Percentiles rank a stretch among this genome's conserved stretches.
phyloP scores from a whole-genome alignment of 2,797 vertebrate species.

The Strix occidentalis region DNA sequence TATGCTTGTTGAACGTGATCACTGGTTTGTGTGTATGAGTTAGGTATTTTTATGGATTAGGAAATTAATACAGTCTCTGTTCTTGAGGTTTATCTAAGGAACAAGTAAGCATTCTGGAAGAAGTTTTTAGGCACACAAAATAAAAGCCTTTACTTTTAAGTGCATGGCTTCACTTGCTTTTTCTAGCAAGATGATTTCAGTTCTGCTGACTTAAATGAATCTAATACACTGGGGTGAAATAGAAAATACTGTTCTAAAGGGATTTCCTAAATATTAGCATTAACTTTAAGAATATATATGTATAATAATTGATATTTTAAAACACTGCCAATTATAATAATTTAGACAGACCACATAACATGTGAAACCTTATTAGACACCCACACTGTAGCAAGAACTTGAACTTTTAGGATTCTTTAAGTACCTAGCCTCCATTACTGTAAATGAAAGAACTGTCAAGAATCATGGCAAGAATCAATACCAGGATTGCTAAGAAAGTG shows the following conservation, averaged over 20 bases:
- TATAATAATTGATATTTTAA: background rate
- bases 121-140: background rate
- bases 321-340: background rate
- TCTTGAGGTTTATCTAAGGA: background rate
- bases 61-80: background rate
- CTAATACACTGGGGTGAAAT: background rate
- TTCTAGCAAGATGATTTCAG: background rate
- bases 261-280: background rate
- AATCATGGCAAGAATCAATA: background rate
- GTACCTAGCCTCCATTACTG: background rate
- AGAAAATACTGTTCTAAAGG: background rate
- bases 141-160: background rate
- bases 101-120: background rate
- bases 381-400: background rate
- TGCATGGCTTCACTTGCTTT: background rate
- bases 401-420: background rate
- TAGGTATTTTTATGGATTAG: background rate
- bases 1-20: background rate
- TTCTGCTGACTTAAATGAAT: background rate
- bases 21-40: background rate
- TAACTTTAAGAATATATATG: background rate
- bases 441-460: conserved; percentile 15
- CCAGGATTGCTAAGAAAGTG: background rate
- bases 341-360: background rate
- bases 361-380: background rate